Evolutionary conservation across 2,113 vertebrate genomes (phyloP), one percentile per base, ranked within the genome.

Genomic region (Peromyscus polionotus): DNA sequence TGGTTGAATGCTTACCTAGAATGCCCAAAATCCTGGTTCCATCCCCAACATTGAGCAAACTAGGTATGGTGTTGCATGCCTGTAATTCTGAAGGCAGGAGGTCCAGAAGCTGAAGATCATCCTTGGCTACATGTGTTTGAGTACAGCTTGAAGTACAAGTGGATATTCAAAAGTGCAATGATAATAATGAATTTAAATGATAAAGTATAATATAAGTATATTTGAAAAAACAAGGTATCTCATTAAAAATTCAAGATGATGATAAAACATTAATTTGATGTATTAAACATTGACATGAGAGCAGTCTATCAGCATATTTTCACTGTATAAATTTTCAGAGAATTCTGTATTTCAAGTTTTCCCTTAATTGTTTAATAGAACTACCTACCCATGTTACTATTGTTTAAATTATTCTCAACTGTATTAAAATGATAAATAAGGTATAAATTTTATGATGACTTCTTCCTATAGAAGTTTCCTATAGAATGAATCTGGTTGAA

Each of bases 401-500:
- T n/a, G 36, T 57, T 88, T 57, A 17, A 39, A 57, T 10, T 89
- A 36, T 91, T 95, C 91, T 72, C 90, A 97, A 97, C 96, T 93
- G 93, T 88, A 33, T 48, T 45, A 3, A 86, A 94, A 90, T 96
- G 75, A 31, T 81, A 90, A 83, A 95, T 17, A 96, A 91, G 54
- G 61, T 45, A 39, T 88, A 75, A 42, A 85, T 73, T 83, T 77
- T 94, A 39, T 26, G 2, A 33, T 83, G 1, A 57, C 3, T 57
- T 80, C 77, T 95, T 86, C n/a, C 51, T 45, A 28, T 65, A 42
- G 8, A 45, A 94, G 72, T 81, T 85, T 96, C 96, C 88, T 83
- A 97, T 95, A 97, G 90, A 26, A 93, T 95, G 72, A 98, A 97
- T 57, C 89, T 97, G 22, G 63, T 11, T 81, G 90, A 98, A 94